Conservation (phyloP, 1,140 invertebrate species). For the Meloidogyne floridensis region DNA sequence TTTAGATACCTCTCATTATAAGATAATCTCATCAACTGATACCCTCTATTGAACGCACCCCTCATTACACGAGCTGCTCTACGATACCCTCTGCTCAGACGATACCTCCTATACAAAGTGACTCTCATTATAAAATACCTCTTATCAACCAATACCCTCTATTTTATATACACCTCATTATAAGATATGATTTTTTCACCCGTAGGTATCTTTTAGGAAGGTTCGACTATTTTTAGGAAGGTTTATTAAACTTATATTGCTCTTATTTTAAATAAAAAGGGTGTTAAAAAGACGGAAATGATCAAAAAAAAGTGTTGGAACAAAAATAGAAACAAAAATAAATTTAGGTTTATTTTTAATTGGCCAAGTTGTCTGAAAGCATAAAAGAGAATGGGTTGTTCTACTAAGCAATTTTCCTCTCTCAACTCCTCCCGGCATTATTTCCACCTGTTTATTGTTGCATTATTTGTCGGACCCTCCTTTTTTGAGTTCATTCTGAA, state of each 20-base stretch:
- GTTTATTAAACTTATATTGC: background rate
- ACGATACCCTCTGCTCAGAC: no score
- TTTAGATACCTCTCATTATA: no score
- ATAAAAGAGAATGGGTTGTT: no score
- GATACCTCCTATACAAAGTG: no score
- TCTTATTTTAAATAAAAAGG: background rate
- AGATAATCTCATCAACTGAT: no score
- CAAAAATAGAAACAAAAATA: background rate
- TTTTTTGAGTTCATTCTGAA: background rate
- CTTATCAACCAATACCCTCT: no score
- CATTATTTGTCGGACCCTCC: background rate
- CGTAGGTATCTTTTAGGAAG: no score
- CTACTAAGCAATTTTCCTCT: background rate
- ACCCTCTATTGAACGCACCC: no score
- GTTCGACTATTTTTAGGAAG: background rate
- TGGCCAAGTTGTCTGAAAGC: no score
- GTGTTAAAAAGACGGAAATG: background rate
- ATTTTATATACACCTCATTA: no score
- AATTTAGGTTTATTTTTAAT: background rate
- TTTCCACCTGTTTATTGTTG: background rate
- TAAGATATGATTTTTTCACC: background rate
- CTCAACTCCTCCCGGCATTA: constrained; percentile 8
- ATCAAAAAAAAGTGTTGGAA: background rate
- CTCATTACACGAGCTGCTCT: no score
- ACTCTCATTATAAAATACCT: no score